Conservation (phyloP, 2,797 vertebrate species). For the Podarcis lilfordi region DNA sequence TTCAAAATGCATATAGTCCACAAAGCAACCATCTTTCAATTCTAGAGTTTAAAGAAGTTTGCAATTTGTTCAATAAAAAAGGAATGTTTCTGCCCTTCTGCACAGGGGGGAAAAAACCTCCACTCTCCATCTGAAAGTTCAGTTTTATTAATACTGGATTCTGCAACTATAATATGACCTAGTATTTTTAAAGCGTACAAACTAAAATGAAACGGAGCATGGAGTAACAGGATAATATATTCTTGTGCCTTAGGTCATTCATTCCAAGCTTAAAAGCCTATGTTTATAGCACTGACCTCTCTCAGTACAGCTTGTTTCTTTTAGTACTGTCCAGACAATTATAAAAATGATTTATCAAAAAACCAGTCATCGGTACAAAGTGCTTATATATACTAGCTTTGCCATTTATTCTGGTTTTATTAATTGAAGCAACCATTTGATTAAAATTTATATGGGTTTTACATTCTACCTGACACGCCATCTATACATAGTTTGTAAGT, state of each 20-base stretch:
- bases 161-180: conserved; percentile 51
- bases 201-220: conserved; percentile 54
- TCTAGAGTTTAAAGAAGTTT: conserved; percentile 5
- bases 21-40: neutral
- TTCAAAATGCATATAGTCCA: neutral
- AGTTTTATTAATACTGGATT: conserved; percentile 41
- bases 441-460: conserved; percentile 36
- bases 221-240: conserved; percentile 45
- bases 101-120: conserved; percentile 38
- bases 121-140: neutral
- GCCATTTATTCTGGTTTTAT: conserved; percentile 27
- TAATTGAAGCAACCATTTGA: conserved; percentile 49
- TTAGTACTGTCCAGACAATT: conserved; percentile 64
- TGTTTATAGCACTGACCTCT: conserved; percentile 47
- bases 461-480: neutral
- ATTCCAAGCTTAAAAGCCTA: conserved; percentile 67
- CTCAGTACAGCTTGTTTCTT: conserved; percentile 44
- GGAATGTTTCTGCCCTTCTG: conserved; percentile 38
- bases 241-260: conserved; percentile 63
- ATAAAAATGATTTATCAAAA: conserved; percentile 66
- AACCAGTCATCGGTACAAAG: conserved; percentile 57
- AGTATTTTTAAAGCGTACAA: conserved; percentile 60
- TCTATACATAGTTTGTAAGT: no score
- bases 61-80: conserved; percentile 29
- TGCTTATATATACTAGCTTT: conserved; percentile 41